A percentile compares a stretch with the other conserved stretches of the same genome.
Conservation (phyloP, 2,888 invertebrate genomes). For the Brachylomia viminalis region DNA sequence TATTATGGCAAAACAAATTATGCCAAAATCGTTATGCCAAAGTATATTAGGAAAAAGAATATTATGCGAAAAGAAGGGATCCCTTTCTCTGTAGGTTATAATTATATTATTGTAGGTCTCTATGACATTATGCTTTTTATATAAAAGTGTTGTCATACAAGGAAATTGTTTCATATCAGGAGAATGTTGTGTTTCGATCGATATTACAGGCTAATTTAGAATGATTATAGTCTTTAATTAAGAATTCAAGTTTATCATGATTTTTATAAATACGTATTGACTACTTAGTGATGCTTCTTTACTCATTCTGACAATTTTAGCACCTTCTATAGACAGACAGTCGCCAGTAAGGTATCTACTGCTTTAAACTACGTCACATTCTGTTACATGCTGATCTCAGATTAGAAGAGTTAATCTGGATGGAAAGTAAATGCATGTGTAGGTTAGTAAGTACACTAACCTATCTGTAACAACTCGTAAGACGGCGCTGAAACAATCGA, state of each 20-base stretch:
- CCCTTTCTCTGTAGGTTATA: neutral
- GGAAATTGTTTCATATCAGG: too few species aligned
- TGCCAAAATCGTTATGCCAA: too few species aligned
- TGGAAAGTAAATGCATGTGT: conserved; percentile 22
- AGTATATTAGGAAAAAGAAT: too few species aligned
- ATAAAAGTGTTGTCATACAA: too few species aligned
- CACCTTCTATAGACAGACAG: neutral
- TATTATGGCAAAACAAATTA: too few species aligned
- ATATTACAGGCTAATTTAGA: neutral
- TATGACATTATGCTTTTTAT: neutral
- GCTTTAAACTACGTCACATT: neutral
- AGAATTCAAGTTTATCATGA: neutral
- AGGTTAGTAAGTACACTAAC: conserved; percentile 5
- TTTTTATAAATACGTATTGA: too few species aligned
- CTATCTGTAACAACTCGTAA: neutral
- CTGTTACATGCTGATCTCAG: conserved; percentile 19
- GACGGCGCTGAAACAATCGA: conserved; percentile 39
- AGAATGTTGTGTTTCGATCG: neutral
- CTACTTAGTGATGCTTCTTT: neutral
- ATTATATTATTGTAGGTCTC: neutral
- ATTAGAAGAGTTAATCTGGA: conserved; percentile 14
- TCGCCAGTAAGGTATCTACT: neutral
- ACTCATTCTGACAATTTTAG: neutral
- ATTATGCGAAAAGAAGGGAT: too few species aligned
- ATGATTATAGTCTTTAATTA: neutral